Percentiles rank a stretch among this genome's conserved stretches.
phyloP scores from a whole-genome alignment of 92 coral and sea anemone genomes.

The Montipora capitata region DNA sequence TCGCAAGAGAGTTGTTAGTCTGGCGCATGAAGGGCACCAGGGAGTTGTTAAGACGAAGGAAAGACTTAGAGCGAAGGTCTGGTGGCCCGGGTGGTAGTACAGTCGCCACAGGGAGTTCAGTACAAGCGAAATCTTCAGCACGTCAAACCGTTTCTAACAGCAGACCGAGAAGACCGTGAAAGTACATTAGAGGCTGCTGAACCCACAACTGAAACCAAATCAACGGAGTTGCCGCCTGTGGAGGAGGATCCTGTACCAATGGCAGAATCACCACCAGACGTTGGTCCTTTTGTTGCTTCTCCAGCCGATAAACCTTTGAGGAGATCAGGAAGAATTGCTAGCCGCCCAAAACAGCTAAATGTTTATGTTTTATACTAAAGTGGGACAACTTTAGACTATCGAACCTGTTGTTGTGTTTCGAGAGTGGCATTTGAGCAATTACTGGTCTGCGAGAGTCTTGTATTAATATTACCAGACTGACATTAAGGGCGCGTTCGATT shows the following conservation, averaged over 20 bases:
- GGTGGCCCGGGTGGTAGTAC: slow-evolving; percentile 44
- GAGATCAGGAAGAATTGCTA: slow-evolving; percentile 41
- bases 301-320: slow-evolving; percentile 15
- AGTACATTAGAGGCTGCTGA: background rate
- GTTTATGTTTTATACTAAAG: slow-evolving; percentile 39
- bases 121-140: slow-evolving; percentile 77
- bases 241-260: slow-evolving; percentile 18
- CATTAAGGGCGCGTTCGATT: too few species aligned
- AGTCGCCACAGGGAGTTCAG: slow-evolving; percentile 65
- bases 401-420: too few species aligned
- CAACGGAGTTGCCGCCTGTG: background rate
- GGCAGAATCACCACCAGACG: slow-evolving; percentile 17
- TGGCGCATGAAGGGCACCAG: slow-evolving; percentile 40
- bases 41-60: too few species aligned
- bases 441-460: background rate
- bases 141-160: slow-evolving; percentile 31
- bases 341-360: slow-evolving; percentile 23
- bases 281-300: background rate
- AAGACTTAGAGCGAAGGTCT: slow-evolving; percentile 4
- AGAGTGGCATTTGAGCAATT: too few species aligned
- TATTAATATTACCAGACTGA: background rate
- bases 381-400: background rate
- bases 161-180: too few species aligned
- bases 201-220: background rate
- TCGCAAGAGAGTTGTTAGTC: too few species aligned